Evolutionary conservation across 1,140 invertebrate species (phyloP).

Genomic region (Choristoneura fumiferana): DNA sequence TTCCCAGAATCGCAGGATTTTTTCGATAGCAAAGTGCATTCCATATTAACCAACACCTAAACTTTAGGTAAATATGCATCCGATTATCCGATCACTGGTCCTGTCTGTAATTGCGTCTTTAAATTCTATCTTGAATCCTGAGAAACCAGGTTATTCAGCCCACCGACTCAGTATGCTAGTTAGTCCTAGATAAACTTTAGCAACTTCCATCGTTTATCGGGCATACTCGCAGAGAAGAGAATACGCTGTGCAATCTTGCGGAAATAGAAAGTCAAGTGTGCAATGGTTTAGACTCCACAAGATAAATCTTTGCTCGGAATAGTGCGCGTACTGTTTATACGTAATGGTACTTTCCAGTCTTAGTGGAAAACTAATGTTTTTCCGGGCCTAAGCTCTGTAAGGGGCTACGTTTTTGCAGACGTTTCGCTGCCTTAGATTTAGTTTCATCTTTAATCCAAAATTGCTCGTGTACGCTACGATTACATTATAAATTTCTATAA

Average conservation of each 20-base stretch:
- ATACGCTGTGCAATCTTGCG: constrained; percentile 41
- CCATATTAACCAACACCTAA: too few relatives aligned
- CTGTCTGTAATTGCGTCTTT: too few relatives aligned
- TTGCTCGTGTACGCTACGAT: too few relatives aligned
- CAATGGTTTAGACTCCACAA: constrained; percentile 35
- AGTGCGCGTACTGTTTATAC: constrained; percentile 4
- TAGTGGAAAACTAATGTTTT: background rate
- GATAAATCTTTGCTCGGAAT: constrained; percentile 27
- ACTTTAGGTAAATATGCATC: too few relatives aligned
- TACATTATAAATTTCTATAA: too few relatives aligned
- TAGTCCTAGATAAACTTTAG: constrained; percentile 33
- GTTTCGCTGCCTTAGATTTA: too few relatives aligned
- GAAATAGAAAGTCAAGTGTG: constrained; percentile 62
- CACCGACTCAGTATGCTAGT: constrained; percentile 21
- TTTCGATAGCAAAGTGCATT: too few relatives aligned
- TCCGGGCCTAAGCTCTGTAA: background rate
- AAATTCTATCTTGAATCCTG: too few relatives aligned
- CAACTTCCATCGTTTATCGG: constrained; percentile 53
- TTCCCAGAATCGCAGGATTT: too few relatives aligned
- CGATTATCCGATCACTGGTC: too few relatives aligned
- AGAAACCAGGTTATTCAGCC: too few relatives aligned
- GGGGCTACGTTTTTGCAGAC: background rate
- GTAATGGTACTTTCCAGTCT: constrained; percentile 1
- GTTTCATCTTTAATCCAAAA: too few relatives aligned
- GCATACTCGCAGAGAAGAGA: constrained; percentile 48